Evolutionary conservation across 2,113 vertebrate species (phyloP).

Genomic region (Grammomys dolichurus): DNA sequence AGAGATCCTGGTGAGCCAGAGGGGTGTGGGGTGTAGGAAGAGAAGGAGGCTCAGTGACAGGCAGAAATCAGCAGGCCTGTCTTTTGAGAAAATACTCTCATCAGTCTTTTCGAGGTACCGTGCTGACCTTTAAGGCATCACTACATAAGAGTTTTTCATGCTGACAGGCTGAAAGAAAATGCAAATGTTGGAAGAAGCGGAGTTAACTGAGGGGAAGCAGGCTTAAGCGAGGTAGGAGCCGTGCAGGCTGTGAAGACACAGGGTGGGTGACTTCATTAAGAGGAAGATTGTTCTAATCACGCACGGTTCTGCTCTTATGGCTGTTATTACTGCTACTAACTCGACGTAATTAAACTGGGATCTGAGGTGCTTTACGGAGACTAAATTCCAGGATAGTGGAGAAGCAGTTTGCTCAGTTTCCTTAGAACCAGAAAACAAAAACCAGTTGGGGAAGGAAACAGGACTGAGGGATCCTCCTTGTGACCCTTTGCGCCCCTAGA

Average conservation of each 20-base stretch:
- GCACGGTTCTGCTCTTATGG: neutral
- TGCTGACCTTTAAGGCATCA: slow-evolving; percentile 68
- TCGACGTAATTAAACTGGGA: slow-evolving; percentile 53
- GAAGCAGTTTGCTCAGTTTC: slow-evolving; percentile 30
- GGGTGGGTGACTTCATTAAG: slow-evolving; percentile 18
- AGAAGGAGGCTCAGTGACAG: neutral
- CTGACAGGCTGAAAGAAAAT: slow-evolving; percentile 71
- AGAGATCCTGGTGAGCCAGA: neutral
- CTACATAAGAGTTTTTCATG: slow-evolving; percentile 63
- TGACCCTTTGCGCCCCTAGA: neutral
- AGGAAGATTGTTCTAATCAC: slow-evolving; percentile 38
- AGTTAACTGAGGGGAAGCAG: neutral
- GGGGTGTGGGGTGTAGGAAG: neutral
- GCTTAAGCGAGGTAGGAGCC: neutral
- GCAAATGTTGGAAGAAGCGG: slow-evolving; percentile 47
- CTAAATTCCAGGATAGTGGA: neutral
- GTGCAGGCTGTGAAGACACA: neutral
- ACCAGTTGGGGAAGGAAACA: neutral
- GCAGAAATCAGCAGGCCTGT: slow-evolving; percentile 40
- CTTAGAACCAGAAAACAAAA: slow-evolving; percentile 29
- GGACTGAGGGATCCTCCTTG: neutral
- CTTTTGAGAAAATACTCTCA: slow-evolving; percentile 59
- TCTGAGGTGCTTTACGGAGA: slow-evolving; percentile 10
- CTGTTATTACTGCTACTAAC: slow-evolving; percentile 19
- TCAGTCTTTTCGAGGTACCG: slow-evolving; percentile 52